These are phyloP conservation scores for Parazoanthus darwini DNA, from an alignment of 92 coral and sea anemone genomes.

Conservation along the genomic window DNA sequence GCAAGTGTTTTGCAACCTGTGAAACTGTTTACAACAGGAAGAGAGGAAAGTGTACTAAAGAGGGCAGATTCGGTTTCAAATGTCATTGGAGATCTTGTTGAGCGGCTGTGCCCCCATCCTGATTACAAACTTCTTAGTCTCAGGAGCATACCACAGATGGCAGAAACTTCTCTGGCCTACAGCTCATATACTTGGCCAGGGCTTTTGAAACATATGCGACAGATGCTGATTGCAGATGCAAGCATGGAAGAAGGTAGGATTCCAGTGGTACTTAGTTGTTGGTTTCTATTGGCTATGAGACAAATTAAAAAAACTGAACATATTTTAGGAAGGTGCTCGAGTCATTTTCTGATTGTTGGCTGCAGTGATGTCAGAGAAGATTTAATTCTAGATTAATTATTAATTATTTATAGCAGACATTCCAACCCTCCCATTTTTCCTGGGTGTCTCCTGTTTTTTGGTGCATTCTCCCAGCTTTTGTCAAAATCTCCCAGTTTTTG, in stretches of 20 bases:
- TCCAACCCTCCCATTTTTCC: no score
- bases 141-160: slow-evolving; percentile 91
- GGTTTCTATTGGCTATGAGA: no score
- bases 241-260: slow-evolving; percentile 95
- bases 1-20: slow-evolving; percentile 93
- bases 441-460: no score
- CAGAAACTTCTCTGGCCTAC: slow-evolving; percentile 88
- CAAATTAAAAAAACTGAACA: no score
- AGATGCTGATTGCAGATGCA: slow-evolving; percentile 99
- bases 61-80: slow-evolving; percentile 59
- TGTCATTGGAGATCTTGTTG: slow-evolving; percentile 82
- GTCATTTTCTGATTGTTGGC: no score
- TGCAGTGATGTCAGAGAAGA: no score
- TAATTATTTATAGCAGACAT: no score
- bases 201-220: slow-evolving; percentile 85
- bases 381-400: no score
- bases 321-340: no score
- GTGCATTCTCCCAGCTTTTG: no score
- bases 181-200: slow-evolving; percentile 93
- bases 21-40: slow-evolving; percentile 63
- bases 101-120: slow-evolving; percentile 92
- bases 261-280: not conserved
- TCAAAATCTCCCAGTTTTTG: no score
- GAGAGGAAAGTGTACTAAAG: slow-evolving; percentile 48
- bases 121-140: slow-evolving; percentile 87